Conservation (phyloP, 2,797 vertebrate genomes). For the Passerculus sandwichensis region DNA sequence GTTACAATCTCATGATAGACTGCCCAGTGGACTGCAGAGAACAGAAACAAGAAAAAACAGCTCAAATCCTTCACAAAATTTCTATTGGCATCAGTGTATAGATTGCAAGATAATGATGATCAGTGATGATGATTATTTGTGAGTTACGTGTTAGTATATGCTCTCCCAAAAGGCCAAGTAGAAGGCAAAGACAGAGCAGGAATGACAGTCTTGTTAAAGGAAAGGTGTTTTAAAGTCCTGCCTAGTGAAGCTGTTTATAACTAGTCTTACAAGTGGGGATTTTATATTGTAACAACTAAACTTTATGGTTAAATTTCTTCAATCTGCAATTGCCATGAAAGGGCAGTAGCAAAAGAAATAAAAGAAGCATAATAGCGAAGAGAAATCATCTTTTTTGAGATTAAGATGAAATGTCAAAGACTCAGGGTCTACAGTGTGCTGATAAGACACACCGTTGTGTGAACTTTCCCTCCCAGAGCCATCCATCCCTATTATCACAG, state of each 20-base stretch:
- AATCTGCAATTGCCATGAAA: background rate
- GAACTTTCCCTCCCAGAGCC: slow-evolving; percentile 28
- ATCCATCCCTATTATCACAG: slow-evolving; percentile 47
- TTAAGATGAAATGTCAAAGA: background rate
- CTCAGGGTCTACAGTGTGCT: background rate
- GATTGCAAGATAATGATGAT: background rate
- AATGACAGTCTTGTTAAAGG: background rate
- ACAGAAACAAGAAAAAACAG: background rate
- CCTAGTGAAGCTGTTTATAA: background rate
- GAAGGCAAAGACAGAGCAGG: background rate
- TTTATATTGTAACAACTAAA: background rate
- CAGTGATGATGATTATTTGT: background rate
- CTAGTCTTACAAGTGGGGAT: background rate
- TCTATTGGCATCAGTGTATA: background rate
- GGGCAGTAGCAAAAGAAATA: background rate
- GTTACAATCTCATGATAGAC: background rate
- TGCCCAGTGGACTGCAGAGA: background rate
- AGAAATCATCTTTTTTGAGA: background rate
- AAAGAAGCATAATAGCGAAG: background rate
- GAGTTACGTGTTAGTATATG: background rate
- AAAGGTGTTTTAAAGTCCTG: background rate
- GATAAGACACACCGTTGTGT: background rate
- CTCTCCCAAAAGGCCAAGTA: background rate
- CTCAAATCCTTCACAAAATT: background rate
- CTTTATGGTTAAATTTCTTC: background rate